These are phyloP conservation scores for Neosilurus hyrtlii DNA, from an alignment of 2,797 vertebrate species.

Conservation along the genomic window DNA sequence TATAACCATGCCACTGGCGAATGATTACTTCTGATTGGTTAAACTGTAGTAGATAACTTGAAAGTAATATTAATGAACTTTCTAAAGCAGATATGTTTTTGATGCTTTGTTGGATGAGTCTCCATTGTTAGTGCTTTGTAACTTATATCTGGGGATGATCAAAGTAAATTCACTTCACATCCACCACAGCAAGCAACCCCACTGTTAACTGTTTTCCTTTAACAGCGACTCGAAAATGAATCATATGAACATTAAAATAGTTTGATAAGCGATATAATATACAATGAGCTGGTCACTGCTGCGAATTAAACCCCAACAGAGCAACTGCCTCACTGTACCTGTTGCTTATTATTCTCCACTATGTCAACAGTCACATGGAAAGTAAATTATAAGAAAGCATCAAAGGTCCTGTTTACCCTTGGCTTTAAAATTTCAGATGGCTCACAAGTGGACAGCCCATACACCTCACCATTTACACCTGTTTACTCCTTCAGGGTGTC, in stretches of 20 bases:
- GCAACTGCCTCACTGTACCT: too few species aligned
- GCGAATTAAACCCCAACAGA: too few species aligned
- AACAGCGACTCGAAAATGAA: not conserved
- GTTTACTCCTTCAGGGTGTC: too few species aligned
- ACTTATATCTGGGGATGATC: not conserved
- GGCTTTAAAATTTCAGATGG: too few species aligned
- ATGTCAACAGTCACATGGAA: not conserved
- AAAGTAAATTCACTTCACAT: not conserved
- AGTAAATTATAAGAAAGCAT: not conserved
- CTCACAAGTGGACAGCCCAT: too few species aligned
- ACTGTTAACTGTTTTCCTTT: not conserved
- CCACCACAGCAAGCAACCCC: too few species aligned
- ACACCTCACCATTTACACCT: too few species aligned
- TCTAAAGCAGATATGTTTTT: not conserved
- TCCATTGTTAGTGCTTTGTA: not conserved
- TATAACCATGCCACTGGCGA: not conserved
- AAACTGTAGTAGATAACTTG: not conserved
- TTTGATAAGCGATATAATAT: too few species aligned
- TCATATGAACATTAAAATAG: too few species aligned
- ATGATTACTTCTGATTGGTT: too few species aligned
- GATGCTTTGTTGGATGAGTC: not conserved
- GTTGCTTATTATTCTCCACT: not conserved
- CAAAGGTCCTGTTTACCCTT: not conserved
- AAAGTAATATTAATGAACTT: not conserved
- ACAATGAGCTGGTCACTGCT: too few species aligned